These are phyloP conservation scores for Sinelater perroti DNA, from an alignment of 2,888 invertebrate genomes.

Conservation along the genomic window DNA sequence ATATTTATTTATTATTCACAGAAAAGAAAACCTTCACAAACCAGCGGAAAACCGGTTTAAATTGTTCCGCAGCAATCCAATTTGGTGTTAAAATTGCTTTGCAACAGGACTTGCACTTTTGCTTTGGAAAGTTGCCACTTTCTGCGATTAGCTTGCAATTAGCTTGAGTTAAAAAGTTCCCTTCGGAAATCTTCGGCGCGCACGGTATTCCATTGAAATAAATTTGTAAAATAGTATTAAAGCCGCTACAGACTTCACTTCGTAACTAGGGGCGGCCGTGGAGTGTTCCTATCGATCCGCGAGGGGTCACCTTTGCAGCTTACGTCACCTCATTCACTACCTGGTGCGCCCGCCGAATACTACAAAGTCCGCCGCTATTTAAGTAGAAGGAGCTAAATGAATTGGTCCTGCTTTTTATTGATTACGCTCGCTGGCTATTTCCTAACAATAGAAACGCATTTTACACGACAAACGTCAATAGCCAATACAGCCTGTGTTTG, in stretches of 20 bases:
- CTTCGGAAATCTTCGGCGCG: no score
- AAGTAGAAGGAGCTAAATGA: neutral
- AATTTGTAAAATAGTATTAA: conserved; percentile 25
- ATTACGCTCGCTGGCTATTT: neutral
- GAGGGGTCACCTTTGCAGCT: conserved; percentile 42
- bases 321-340: conserved; percentile 41
- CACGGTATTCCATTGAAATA: neutral
- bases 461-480: no score
- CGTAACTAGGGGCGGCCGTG: conserved; percentile 28
- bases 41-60: no score
- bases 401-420: neutral
- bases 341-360: conserved; percentile 26
- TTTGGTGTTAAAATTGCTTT: no score
- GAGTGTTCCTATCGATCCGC: conserved; percentile 39
- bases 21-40: no score
- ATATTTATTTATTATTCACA: no score
- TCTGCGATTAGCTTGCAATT: no score
- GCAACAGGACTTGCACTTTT: no score
- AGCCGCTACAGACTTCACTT: conserved; percentile 27
- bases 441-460: neutral
- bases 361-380: conserved; percentile 5
- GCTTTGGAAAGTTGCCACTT: no score
- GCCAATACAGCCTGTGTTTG: no score
- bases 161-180: no score
- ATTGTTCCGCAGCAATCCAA: no score